These are phyloP conservation scores for Marmota monax DNA, from an alignment of 2,113 vertebrate genomes.

Conservation along the genomic window DNA sequence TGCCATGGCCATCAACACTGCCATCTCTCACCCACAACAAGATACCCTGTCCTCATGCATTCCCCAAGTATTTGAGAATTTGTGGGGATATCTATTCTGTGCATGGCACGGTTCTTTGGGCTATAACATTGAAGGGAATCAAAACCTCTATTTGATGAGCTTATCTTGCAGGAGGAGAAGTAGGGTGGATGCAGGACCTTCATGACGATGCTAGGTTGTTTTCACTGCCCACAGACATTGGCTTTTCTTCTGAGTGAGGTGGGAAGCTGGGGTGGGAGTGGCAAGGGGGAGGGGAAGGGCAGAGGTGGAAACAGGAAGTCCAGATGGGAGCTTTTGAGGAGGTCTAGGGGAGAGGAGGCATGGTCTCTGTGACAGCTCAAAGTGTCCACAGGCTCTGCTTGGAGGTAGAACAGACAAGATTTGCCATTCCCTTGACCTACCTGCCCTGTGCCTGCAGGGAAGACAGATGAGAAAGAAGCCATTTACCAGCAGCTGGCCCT, in stretches of 20 bases:
- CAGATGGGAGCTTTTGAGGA: not conserved
- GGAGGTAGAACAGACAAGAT: not conserved
- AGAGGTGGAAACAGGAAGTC: not conserved
- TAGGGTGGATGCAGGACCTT: not conserved
- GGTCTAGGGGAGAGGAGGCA: not conserved
- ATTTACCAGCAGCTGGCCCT: not conserved
- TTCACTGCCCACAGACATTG: not conserved
- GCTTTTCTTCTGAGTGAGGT: not conserved
- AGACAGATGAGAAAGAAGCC: not conserved
- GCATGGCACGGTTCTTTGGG: not conserved
- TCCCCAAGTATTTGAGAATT: not conserved
- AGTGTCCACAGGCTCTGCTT: not conserved
- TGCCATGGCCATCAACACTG: not conserved
- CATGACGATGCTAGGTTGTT: not conserved
- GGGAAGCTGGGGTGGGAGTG: not conserved
- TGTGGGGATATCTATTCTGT: not conserved
- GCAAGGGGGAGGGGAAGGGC: not conserved
- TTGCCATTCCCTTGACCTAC: not conserved
- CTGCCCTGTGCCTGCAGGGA: not conserved
- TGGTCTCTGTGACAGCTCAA: not conserved
- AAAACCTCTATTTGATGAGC: not conserved
- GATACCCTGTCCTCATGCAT: not conserved
- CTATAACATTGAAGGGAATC: not conserved
- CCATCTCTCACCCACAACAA: not conserved
- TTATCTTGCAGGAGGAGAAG: slow-evolving; percentile 22